Base-by-base conservation (phyloP, 92 coral and sea anemone genomes). In the Phenganax marumi region DNA sequence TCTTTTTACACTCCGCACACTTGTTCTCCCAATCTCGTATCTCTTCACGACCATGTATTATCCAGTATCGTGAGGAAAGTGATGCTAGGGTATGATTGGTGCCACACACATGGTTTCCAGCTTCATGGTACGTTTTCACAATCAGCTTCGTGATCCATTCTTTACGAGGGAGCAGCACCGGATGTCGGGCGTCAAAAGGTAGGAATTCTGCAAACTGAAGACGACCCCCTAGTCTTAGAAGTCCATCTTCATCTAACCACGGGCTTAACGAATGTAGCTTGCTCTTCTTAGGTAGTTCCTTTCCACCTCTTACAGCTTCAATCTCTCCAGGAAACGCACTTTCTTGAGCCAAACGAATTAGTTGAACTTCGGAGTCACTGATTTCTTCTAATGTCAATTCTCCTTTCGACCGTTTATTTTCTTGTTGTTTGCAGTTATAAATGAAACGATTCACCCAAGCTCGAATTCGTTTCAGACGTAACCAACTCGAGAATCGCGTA, bases 21-120 rank as follows among this genome's bases (percentile, higher is more conserved):
- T 86, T 88, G 51, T 68, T 74, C 63, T 86, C 90, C 83, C 87
- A 86, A 62, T 83, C 88, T 47, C 87, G 85, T 74, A 88, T 91
- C 81, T 91, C 88, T 70, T 85, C 93, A 63, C 90, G 58, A 51
- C 74, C 89, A 55, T 55, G 76, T 74, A 89, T 63, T 19, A 89
- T 70, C 88, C 92, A 89, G 69, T 81, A 89, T 19, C 88, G 51
- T 9, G 73, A 56, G 23, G 86, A 52, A n/a, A 85, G 39, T 43
- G 70, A 62, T 23, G 87, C 81, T 58, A 89, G 77, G 11, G 84
- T 86, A 52, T 86, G 88, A 57, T 89, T 89, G 43, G 89, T 86
- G n/a, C 92, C 92, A 12, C 66, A 22, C 24, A 82, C 58, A 66
- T 89, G 85, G 70, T 78, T 89, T 18, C 87, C 78, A 17, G 46